Evolutionary conservation across 2,888 invertebrate species (phyloP), one percentile per base, ranked within the genome.

Genomic region (Laspeyria flexula): DNA sequence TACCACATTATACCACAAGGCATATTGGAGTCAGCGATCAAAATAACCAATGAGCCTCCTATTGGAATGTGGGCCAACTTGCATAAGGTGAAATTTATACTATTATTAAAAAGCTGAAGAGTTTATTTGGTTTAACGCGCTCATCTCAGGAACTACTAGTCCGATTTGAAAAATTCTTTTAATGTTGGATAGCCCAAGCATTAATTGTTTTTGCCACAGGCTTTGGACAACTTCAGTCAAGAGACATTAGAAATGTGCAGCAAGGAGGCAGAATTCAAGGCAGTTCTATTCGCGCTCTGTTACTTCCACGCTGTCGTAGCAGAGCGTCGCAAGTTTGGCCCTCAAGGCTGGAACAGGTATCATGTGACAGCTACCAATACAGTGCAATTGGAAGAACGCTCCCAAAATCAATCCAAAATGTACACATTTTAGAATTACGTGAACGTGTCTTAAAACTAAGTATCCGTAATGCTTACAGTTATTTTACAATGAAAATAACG

Each of bases 231-330:
- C 90, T 99, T 98, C 88, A 96, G 91, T 75, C 98, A 98, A 86
- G 98, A 98, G 84, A 98, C 97, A 0, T 87, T 98, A 44, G 99
- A 98, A 83, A 96, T 96, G 95, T 98, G 97, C 84, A 96, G 96
- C 46, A 97, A 97, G 80, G 98, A 98, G 87, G 95, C 96, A 0
- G 99, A 98, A 85, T 99, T 98, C 81, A 99, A 98, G 86, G 95
- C 96, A 0, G 95, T 98, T 56, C 90, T 98, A 33, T 99, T 98
- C 81, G 94, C 97, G 0, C 90, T 99, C 0, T 98, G 98, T 79
- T 99, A 99, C 81, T 99, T 98, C 89, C 99, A 99, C 81, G 98
- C 99, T 1, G 98, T 98, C 0, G 96, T 98, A 0, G 97, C 97
- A 3, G 97, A 99, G 83, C 92, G 98, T 53, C 93, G 97, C 31